A percentile compares a stretch with the other conserved stretches of the same genome.
These are phyloP conservation scores for Heterotis niloticus DNA, from an alignment of 2,113 vertebrate species.

Conservation along the genomic window DNA sequence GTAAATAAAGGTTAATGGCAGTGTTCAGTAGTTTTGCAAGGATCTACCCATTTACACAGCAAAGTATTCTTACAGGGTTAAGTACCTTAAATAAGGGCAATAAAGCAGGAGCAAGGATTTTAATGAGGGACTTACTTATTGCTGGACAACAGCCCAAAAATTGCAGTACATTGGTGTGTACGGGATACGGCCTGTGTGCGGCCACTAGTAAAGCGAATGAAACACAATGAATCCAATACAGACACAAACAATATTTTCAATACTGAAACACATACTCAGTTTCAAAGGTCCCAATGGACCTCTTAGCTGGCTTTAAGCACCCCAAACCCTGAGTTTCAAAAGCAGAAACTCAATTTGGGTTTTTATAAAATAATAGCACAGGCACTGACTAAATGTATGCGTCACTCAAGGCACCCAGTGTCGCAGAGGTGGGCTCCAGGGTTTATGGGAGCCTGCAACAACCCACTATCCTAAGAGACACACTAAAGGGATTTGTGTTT, in stretches of 20 bases:
- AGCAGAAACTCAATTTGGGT: not conserved
- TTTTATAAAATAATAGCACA: too few relatives aligned
- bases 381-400: not conserved
- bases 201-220: not conserved
- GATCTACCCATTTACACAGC: too few relatives aligned
- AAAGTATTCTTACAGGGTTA: too few relatives aligned
- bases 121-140: too few relatives aligned
- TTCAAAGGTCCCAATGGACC: not conserved
- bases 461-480: not conserved
- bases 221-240: not conserved
- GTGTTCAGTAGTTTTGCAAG: too few relatives aligned
- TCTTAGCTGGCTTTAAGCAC: not conserved
- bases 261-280: not conserved
- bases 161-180: not conserved
- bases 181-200: not conserved
- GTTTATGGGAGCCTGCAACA: not conserved
- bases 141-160: not conserved
- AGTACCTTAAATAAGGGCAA: too few relatives aligned
- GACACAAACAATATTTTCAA: not conserved
- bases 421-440: not conserved
- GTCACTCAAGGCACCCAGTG: not conserved
- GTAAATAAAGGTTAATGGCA: too few relatives aligned
- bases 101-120: too few relatives aligned
- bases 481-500: conserved; percentile 21
- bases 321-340: not conserved